Evolutionary conservation across 2,888 invertebrate genomes (phyloP).

Genomic region (Corbicula japonica): DNA sequence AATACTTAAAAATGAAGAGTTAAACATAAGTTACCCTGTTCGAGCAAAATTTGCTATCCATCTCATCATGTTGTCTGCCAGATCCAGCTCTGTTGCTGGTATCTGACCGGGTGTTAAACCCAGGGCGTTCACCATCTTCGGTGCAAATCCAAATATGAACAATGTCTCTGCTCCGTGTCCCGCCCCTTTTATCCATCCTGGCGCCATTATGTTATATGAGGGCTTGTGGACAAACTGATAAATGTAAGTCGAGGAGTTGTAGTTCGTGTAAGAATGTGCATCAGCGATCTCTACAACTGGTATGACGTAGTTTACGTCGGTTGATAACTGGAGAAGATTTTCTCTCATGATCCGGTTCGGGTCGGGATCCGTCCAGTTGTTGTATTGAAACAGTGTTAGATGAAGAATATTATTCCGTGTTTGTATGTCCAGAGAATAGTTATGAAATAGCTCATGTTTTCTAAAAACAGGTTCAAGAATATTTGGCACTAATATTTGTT

Average conservation of each 20-base stretch:
- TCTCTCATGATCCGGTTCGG: slow-evolving; percentile 27
- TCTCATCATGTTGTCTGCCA: slow-evolving; percentile 52
- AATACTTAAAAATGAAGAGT: too few species aligned
- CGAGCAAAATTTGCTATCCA: slow-evolving; percentile 59
- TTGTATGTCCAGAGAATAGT: slow-evolving; percentile 13
- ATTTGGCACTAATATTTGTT: slow-evolving; percentile 43
- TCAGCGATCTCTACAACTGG: slow-evolving; percentile 45
- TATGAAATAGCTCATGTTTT: slow-evolving; percentile 26
- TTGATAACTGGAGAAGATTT: slow-evolving; percentile 43
- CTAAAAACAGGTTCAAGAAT: slow-evolving; percentile 50
- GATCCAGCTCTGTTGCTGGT: slow-evolving; percentile 24
- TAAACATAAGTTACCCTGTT: slow-evolving; percentile 66
- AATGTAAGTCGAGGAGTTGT: slow-evolving; percentile 52
- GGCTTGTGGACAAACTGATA: slow-evolving; percentile 50
- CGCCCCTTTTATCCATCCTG: slow-evolving; percentile 45
- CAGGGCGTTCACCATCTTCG: slow-evolving; percentile 35
- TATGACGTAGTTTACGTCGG: slow-evolving; percentile 52
- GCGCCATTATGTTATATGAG: slow-evolving; percentile 15
- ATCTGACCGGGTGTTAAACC: slow-evolving; percentile 25
- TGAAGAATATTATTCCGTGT: slow-evolving; percentile 29
- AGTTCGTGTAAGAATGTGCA: slow-evolving; percentile 34
- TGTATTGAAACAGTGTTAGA: slow-evolving; percentile 47
- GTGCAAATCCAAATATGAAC: slow-evolving; percentile 56
- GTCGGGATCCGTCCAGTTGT: slow-evolving; percentile 64
- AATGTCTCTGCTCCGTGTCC: slow-evolving; percentile 47